Evolutionary conservation across 2,113 vertebrate genomes (phyloP).

Genomic region (Myxocyprinus asiaticus): DNA sequence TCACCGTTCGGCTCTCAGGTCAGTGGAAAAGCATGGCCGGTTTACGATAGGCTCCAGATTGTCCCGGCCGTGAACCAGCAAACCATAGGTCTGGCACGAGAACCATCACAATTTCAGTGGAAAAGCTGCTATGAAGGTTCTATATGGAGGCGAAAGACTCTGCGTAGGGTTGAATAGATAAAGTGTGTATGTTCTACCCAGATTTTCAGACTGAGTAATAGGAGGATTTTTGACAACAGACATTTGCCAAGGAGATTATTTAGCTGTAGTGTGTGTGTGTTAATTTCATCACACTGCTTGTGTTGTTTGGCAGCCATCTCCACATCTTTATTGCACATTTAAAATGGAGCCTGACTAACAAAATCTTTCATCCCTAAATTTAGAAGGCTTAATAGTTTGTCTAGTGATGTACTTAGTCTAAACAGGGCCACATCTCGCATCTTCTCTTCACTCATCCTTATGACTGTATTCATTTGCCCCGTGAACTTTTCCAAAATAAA

Average conservation of each 20-base stretch:
- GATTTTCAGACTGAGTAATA: conserved; percentile 63
- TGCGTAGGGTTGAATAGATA: conserved; percentile 28
- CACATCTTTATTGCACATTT: conserved; percentile 29
- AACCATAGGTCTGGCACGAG: too few relatives aligned
- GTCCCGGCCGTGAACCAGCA: too few relatives aligned
- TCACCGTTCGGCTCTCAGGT: too few relatives aligned
- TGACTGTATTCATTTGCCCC: too few relatives aligned
- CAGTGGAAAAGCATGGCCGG: too few relatives aligned
- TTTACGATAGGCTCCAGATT: too few relatives aligned
- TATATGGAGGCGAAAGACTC: conserved; percentile 43
- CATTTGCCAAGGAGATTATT: conserved; percentile 33
- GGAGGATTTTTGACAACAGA: conserved; percentile 49
- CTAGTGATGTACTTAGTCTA: too few relatives aligned
- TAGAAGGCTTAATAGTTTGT: not conserved
- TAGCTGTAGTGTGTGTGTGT: conserved; percentile 18
- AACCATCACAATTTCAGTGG: too few relatives aligned
- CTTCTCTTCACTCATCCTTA: too few relatives aligned
- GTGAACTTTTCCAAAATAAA: too few relatives aligned
- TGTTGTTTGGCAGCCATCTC: conserved; percentile 21
- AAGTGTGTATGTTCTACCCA: conserved; percentile 41
- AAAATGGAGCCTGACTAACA: conserved; percentile 12
- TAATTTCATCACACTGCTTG: not conserved
- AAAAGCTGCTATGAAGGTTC: too few relatives aligned
- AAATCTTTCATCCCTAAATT: not conserved
- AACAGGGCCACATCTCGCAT: too few relatives aligned